Base-by-base conservation (phyloP, 2,113 vertebrate species). In the Vanacampus margaritifer region DNA sequence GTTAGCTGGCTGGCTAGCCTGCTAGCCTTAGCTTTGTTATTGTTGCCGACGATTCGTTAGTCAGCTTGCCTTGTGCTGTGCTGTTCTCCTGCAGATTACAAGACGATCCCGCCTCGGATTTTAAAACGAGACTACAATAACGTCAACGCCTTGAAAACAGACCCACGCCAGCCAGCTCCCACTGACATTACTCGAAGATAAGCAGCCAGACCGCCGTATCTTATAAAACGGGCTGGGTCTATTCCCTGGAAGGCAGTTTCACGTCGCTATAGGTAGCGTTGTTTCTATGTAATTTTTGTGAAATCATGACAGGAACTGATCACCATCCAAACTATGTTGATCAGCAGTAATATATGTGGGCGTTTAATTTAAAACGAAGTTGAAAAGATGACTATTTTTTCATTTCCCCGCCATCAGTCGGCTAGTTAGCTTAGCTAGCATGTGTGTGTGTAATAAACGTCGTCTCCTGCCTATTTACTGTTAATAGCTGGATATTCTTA, bases 11-110 rank as follows among this genome's bases (percentile, higher is more conserved):
- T 51, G 59, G 84, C 83, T 86, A 84, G 79, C 79, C 68, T 74
- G 76, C 36, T 88, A 86, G 78, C 84, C 78, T 77, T 88, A 89
- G 87, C 86, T 87, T 88, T 89, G 86, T 89, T 90, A 90, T 90
- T 90, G 89, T 90, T 90, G 83, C 83, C 71, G 79, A 80, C 56
- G 83, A 41, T 79, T 68, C 78, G 81, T 81, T 84, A 77, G 68
- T 53, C 61, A 73, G 45, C 51, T 62, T 71, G 46, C 71, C 46
- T 21, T 62, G 43, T 41, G 69, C 64, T 72, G 39, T 17, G 64
- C 69, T 45, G 69, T 50, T 85, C 73, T 71, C 26, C 62, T 77
- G 69, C 68, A 64, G 23, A 65, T 43, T 56, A 64, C 72, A 36
- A 64, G 56, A 46, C 50, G 0, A 59, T 46, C 11, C 37, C 5